Percentiles rank a stretch among this genome's conserved stretches.
Conservation (phyloP, 2,888 invertebrate species). For the Acleris literana region DNA sequence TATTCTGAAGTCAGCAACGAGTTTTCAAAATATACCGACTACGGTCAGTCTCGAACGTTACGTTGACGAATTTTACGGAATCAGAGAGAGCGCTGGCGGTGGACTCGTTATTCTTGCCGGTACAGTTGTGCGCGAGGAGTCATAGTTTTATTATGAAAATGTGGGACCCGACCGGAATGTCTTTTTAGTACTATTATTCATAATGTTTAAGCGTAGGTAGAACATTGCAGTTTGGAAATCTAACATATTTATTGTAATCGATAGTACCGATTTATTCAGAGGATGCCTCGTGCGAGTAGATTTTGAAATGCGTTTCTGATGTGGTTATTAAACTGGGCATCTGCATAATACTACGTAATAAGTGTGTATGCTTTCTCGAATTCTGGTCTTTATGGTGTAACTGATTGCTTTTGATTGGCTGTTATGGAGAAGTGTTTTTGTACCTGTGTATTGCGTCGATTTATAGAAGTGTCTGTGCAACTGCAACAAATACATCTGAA, state of each 20-base stretch:
- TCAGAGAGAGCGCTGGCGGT: conserved; percentile 17
- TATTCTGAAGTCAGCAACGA: no score
- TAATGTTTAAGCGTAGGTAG: conserved; percentile 39
- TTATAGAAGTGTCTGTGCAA: conserved; percentile 52
- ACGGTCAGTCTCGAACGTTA: conserved; percentile 61
- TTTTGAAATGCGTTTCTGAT: conserved; percentile 11
- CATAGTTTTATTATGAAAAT: conserved; percentile 56
- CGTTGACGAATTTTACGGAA: background rate
- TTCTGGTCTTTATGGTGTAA: conserved; percentile 59
- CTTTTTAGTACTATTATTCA: conserved; percentile 46
- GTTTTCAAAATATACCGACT: conserved; percentile 76
- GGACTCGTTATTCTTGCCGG: conserved; percentile 62
- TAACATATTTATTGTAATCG: conserved; percentile 37
- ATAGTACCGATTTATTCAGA: conserved; percentile 28
- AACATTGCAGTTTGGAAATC: conserved; percentile 33
- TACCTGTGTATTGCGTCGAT: conserved; percentile 78
- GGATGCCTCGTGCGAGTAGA: conserved; percentile 8
- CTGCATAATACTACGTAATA: conserved; percentile 13
- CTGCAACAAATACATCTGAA: conserved; percentile 25
- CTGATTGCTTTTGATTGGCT: conserved; percentile 54
- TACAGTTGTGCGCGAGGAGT: conserved; percentile 42
- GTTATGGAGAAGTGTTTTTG: conserved; percentile 65
- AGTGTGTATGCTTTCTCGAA: conserved; percentile 56
- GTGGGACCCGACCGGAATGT: conserved; percentile 72
- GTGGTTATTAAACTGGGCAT: background rate